A percentile compares a stretch with the other conserved stretches of the same genome.
Conservation (phyloP, 2,888 invertebrate species). For the Glaucopsyche alexis region DNA sequence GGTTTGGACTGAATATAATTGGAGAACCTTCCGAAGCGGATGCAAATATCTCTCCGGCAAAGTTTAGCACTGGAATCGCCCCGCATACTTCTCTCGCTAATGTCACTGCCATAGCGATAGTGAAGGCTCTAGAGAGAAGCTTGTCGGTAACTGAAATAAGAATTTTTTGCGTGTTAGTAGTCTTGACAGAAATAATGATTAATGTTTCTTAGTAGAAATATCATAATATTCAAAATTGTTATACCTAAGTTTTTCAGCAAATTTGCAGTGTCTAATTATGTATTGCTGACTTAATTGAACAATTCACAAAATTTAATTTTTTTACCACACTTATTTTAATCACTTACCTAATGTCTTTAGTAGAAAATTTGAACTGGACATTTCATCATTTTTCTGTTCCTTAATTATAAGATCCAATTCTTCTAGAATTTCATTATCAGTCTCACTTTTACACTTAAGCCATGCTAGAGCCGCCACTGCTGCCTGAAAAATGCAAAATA, state of each 20-base stretch:
- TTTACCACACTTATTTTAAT: too few relatives aligned
- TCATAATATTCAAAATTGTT: too few relatives aligned
- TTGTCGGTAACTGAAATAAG: conserved; percentile 42
- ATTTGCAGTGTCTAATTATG: too few relatives aligned
- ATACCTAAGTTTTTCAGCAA: too few relatives aligned
- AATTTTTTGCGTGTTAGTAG: neutral
- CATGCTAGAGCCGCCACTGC: conserved; percentile 58
- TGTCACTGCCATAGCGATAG: conserved; percentile 43
- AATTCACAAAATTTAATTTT: too few relatives aligned
- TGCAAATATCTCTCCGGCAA: conserved; percentile 46
- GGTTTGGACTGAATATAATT: conserved; percentile 42
- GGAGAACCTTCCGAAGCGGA: conserved; percentile 41
- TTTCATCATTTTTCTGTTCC: conserved; percentile 58
- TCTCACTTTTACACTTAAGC: conserved; percentile 58
- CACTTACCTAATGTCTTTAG: conserved; percentile 58
- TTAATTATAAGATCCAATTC: conserved; percentile 55
- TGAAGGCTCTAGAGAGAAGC: conserved; percentile 43
- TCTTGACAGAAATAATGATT: neutral
- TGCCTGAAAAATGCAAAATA: conserved; percentile 47
- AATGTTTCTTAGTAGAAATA: neutral
- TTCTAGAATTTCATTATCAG: conserved; percentile 44
- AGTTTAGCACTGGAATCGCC: conserved; percentile 46
- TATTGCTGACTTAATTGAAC: too few relatives aligned
- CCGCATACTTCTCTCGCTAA: conserved; percentile 47
- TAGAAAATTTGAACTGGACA: conserved; percentile 49